These are phyloP conservation scores for Toxotes chatareus DNA, from an alignment of 2,113 vertebrate genomes.

Conservation along the genomic window DNA sequence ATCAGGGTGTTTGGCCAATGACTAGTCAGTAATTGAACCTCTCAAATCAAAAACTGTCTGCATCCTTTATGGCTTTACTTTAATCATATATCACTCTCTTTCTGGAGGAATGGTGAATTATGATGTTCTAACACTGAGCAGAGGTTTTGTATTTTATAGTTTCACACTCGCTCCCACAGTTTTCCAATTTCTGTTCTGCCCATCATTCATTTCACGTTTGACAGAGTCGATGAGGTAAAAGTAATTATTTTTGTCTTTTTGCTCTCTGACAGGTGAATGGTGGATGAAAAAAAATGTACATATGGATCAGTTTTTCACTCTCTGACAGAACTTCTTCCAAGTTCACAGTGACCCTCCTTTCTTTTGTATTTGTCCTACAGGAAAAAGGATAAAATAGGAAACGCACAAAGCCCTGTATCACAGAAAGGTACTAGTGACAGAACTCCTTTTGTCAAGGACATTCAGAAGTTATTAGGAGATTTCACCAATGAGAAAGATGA, in stretches of 20 bases:
- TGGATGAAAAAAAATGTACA: neutral
- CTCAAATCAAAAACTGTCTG: neutral
- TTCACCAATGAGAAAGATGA: neutral
- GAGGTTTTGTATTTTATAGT: neutral
- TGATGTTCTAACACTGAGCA: neutral
- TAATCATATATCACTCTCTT: neutral
- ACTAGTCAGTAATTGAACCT: neutral
- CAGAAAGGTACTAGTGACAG: neutral
- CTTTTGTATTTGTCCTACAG: neutral
- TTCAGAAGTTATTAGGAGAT: neutral
- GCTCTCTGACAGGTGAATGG: neutral
- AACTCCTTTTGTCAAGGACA: neutral
- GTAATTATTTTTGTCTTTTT: neutral
- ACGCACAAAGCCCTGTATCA: neutral
- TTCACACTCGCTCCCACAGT: neutral
- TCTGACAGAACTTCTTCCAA: neutral
- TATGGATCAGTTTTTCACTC: neutral
- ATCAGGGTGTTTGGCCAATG: neutral
- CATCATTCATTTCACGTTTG: neutral
- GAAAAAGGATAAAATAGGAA: too few relatives aligned
- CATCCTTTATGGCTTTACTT: neutral
- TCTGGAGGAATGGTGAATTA: neutral
- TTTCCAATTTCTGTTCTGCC: neutral
- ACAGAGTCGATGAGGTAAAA: neutral
- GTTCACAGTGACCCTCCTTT: conserved; percentile 44